Evolutionary conservation across 1,140 invertebrate species (phyloP).

Genomic region (Cydia pomonella): DNA sequence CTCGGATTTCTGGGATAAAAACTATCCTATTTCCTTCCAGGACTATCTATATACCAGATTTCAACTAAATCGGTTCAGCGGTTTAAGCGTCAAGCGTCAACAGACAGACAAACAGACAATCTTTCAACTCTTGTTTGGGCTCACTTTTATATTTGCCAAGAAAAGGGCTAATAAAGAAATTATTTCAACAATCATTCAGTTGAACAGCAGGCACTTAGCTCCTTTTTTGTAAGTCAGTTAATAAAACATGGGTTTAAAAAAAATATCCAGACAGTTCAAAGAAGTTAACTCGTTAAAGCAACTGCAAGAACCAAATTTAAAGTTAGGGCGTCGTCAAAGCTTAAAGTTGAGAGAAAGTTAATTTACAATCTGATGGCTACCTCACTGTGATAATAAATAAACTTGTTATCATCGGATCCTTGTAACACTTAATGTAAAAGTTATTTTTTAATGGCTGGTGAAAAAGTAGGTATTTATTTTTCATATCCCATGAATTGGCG

Average conservation of each 20-base stretch:
- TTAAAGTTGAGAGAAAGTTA: slow-evolving; percentile 1
- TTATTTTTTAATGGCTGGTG: neutral
- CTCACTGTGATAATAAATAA: neutral
- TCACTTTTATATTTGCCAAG: no score
- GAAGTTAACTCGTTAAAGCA: slow-evolving; percentile 6
- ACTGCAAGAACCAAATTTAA: slow-evolving; percentile 9
- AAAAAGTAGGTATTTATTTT: no score
- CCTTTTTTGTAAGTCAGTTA: neutral
- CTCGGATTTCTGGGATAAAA: no score
- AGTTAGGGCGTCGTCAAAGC: neutral
- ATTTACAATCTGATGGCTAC: neutral
- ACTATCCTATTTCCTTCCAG: no score
- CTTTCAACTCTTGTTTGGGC: no score
- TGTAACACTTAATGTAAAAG: neutral
- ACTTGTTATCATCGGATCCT: neutral
- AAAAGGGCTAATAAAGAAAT: no score
- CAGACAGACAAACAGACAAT: no score
- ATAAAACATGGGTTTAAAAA: neutral
- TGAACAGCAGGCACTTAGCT: neutral
- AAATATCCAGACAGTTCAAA: neutral
- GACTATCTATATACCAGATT: no score
- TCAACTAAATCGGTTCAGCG: no score
- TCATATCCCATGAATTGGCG: no score
- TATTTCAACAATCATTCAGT: no score
- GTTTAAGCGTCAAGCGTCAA: no score